Percentiles rank a stretch among this genome's conserved stretches.
Evolutionary conservation across 2,888 invertebrate genomes (phyloP).

Genomic region (Philereme vetulata): DNA sequence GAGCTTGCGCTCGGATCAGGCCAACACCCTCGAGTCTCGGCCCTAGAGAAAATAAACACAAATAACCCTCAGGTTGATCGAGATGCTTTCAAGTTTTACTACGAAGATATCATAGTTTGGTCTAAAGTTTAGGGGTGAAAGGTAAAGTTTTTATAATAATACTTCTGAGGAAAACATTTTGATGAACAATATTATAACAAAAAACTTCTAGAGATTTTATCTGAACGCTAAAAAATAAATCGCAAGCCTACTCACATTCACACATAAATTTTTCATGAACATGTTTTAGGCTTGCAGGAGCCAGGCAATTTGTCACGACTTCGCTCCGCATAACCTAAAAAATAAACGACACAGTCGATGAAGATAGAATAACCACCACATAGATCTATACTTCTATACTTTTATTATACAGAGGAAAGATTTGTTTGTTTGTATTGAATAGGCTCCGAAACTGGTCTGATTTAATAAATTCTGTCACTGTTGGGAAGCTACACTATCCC

Average conservation of each 20-base stretch:
- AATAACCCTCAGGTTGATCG: conserved; percentile 32
- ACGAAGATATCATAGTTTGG: conserved; percentile 21
- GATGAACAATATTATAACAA: not conserved
- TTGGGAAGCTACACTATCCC: too few species aligned
- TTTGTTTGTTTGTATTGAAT: too few species aligned
- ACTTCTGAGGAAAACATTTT: too few species aligned
- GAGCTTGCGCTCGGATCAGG: conserved; percentile 57
- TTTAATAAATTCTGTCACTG: too few species aligned
- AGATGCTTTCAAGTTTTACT: conserved; percentile 25
- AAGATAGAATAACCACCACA: too few species aligned
- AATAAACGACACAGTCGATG: conserved; percentile 41
- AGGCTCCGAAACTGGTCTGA: too few species aligned
- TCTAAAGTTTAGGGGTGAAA: not conserved
- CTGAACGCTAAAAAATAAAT: conserved; percentile 39
- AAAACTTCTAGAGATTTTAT: conserved; percentile 25
- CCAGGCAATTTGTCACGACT: conserved; percentile 68
- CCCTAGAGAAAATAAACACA: conserved; percentile 29
- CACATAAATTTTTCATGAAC: conserved; percentile 66
- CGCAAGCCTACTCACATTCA: conserved; percentile 47
- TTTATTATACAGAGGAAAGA: too few species aligned
- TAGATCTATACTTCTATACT: too few species aligned
- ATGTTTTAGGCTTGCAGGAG: conserved; percentile 53
- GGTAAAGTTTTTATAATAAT: not conserved
- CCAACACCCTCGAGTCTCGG: conserved; percentile 40
- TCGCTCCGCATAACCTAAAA: conserved; percentile 48